Conservation (phyloP, 2,797 vertebrate genomes). For the Spatula versicolor region DNA sequence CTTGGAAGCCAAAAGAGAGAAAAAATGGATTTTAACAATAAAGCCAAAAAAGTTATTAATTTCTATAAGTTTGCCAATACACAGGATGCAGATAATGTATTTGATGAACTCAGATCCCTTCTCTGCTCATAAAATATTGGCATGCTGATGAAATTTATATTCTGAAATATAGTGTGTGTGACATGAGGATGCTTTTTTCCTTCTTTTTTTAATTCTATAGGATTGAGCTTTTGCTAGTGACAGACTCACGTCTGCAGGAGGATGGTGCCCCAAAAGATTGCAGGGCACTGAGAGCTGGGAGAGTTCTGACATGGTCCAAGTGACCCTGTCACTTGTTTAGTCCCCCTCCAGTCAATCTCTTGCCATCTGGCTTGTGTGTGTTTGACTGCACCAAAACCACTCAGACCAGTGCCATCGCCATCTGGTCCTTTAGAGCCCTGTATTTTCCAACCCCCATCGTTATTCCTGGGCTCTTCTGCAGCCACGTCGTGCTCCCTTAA, state of each 20-base stretch:
- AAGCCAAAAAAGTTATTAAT: conserved; percentile 32
- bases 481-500: background rate
- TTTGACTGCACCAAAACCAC: background rate
- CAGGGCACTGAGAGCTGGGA: background rate
- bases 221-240: background rate
- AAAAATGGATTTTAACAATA: conserved; percentile 37
- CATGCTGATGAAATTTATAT: background rate
- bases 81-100: background rate
- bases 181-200: background rate
- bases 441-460: rapidly evolving
- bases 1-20: background rate
- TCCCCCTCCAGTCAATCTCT: background rate
- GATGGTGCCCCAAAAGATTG: rapidly evolving
- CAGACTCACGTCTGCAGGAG: background rate
- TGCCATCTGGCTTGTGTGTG: background rate
- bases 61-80: conserved; percentile 5
- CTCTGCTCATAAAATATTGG: background rate
- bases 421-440: background rate
- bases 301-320: background rate
- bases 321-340: background rate
- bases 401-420: rapidly evolving
- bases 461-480: background rate
- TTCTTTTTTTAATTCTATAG: background rate
- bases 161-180: background rate
- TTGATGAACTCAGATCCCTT: conserved; percentile 14